phyloP scores from a whole-genome alignment of 2,888 invertebrate genomes.

The Athalia cordata region DNA sequence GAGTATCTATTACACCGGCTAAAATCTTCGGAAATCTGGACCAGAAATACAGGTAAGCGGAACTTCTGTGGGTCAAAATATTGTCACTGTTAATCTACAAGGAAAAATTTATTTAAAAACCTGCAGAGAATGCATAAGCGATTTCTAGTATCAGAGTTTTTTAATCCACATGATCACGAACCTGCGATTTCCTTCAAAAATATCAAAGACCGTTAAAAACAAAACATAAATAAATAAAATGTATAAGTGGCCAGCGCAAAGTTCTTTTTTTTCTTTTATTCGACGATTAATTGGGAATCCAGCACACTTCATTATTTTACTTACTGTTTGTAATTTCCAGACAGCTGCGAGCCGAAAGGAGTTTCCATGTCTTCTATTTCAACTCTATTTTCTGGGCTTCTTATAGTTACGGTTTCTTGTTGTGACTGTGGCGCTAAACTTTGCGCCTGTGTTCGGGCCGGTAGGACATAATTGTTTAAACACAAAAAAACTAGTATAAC shows the following conservation, averaged over 20 bases:
- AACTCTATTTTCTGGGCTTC: not conserved
- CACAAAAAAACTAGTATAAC: no score
- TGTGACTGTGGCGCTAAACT: not conserved
- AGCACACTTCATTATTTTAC: not conserved
- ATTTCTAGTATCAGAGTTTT: no score
- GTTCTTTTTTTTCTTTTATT: no score
- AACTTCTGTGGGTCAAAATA: conserved; percentile 80
- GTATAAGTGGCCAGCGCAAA: no score
- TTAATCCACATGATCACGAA: no score
- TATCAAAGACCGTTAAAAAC: no score
- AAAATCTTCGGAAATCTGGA: conserved; percentile 92
- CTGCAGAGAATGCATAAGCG: no score
- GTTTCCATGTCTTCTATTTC: conserved; percentile 11
- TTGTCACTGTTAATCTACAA: not conserved
- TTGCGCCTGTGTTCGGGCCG: not conserved
- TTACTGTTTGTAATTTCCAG: conserved; percentile 23
- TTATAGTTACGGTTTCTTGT: not conserved
- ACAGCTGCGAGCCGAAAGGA: conserved; percentile 1
- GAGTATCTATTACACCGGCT: conserved; percentile 88
- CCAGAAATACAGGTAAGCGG: conserved; percentile 89
- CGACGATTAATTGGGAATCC: no score
- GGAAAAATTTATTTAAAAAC: not conserved
- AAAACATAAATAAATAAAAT: no score
- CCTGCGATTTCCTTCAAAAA: no score
- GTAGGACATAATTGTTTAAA: no score